phyloP scores from a whole-genome alignment of 2,888 invertebrate species.

The Heteromyza rotundicornis region DNA sequence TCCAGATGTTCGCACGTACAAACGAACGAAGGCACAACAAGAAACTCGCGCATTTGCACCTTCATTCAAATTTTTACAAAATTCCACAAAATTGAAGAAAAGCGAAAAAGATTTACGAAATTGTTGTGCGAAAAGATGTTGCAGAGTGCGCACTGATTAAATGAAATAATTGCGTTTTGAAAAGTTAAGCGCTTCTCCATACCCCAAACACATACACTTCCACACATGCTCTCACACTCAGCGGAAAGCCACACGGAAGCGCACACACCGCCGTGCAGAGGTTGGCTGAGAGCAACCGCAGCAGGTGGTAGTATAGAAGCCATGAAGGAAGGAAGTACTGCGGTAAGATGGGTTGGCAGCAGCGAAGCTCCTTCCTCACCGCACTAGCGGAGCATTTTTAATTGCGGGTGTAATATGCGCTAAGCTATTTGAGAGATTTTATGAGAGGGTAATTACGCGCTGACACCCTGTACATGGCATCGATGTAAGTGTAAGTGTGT shows the following conservation, averaged over 20 bases:
- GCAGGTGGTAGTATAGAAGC: not conserved
- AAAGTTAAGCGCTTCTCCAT: not conserved
- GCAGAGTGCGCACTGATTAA: not conserved
- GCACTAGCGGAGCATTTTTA: not conserved
- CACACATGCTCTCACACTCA: not conserved
- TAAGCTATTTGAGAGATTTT: not conserved
- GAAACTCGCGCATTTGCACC: not conserved
- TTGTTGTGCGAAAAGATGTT: not conserved
- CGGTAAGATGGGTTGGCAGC: not conserved
- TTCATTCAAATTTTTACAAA: not conserved
- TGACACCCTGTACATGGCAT: not conserved
- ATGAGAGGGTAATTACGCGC: not conserved
- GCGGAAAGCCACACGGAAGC: too few relatives aligned
- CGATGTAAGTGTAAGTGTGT: not conserved
- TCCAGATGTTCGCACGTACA: too few relatives aligned
- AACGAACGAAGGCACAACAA: too few relatives aligned
- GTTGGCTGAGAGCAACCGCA: not conserved
- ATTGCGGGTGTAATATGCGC: constrained; percentile 1
- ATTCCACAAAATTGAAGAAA: not conserved
- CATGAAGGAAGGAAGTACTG: not conserved
- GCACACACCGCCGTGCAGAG: not conserved
- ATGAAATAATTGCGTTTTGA: not conserved
- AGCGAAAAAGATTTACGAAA: not conserved
- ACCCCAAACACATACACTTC: not conserved
- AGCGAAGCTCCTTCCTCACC: too few relatives aligned